Evolutionary conservation across 2,797 vertebrate species (phyloP).

Genomic region (Picus viridis): DNA sequence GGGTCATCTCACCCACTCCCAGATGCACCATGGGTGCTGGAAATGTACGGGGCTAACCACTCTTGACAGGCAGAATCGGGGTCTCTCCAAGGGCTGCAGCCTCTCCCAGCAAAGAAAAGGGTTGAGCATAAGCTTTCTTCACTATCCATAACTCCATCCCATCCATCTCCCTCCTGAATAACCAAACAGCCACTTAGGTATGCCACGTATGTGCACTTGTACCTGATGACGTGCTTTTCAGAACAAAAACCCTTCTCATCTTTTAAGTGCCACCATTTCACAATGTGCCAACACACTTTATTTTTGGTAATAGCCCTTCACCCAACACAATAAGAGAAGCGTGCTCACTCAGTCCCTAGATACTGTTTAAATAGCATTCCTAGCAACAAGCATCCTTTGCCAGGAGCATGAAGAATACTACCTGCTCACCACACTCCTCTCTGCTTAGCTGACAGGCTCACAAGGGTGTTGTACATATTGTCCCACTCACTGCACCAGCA

Average conservation of each 20-base stretch:
- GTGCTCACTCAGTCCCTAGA: neutral
- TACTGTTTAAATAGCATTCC: neutral
- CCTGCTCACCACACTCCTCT: neutral
- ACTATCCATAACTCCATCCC: neutral
- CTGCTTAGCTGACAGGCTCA: neutral
- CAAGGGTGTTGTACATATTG: accelerated
- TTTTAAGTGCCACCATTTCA: conserved; percentile 2
- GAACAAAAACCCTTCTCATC: conserved; percentile 24
- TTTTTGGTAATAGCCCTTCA: conserved; percentile 47
- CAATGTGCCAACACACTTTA: neutral
- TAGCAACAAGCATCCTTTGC: neutral
- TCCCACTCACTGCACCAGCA: neutral
- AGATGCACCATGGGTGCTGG: neutral
- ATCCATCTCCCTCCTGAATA: neutral
- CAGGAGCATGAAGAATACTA: neutral
- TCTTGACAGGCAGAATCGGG: neutral
- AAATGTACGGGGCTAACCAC: neutral
- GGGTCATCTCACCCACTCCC: accelerated
- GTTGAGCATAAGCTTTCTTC: neutral
- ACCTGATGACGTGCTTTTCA: neutral
- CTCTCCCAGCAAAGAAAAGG: neutral
- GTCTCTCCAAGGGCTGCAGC: neutral
- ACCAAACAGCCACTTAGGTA: neutral
- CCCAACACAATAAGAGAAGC: conserved; percentile 15
- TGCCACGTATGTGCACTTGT: neutral